Evolutionary conservation across 2,888 invertebrate species (phyloP).

Genomic region (Cynaeus angustus): DNA sequence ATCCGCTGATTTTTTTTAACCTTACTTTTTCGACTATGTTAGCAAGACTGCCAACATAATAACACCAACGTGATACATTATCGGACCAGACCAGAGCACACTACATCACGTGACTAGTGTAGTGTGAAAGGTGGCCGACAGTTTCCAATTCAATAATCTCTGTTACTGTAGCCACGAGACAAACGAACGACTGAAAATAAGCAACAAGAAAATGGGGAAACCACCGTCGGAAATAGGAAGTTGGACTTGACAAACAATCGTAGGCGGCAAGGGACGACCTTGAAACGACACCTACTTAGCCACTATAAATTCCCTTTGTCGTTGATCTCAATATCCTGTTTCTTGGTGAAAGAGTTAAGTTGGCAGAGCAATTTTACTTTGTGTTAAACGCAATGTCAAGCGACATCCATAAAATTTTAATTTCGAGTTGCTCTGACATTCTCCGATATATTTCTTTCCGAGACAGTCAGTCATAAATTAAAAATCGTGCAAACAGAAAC

Average conservation of each 20-base stretch:
- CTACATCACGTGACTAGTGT: slow-evolving; percentile 63
- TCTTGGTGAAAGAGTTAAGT: slow-evolving; percentile 37
- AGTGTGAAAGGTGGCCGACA: slow-evolving; percentile 62
- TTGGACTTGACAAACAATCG: neutral
- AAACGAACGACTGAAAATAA: slow-evolving; percentile 15
- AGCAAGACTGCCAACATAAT: slow-evolving; percentile 27
- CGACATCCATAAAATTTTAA: slow-evolving; percentile 36
- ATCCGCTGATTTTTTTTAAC: neutral
- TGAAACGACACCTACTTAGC: too few relatives aligned
- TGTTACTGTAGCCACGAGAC: slow-evolving; percentile 7
- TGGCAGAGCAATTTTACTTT: slow-evolving; percentile 33
- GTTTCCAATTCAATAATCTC: slow-evolving; percentile 41
- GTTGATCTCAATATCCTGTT: slow-evolving; percentile 17
- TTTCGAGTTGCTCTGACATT: slow-evolving; percentile 1
- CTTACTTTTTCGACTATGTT: neutral
- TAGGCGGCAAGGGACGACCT: too few relatives aligned
- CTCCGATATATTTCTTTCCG: neutral
- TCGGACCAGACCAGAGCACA: slow-evolving; percentile 57
- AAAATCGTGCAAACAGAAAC: slow-evolving; percentile 1
- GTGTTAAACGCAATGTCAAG: slow-evolving; percentile 35
- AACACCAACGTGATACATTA: slow-evolving; percentile 55
- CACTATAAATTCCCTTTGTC: too few relatives aligned
- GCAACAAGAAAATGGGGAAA: slow-evolving; percentile 1
- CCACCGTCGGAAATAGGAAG: neutral
- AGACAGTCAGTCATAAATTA: neutral